Conservation (phyloP, 2,888 invertebrate species). For the Mythimna lalbum region DNA sequence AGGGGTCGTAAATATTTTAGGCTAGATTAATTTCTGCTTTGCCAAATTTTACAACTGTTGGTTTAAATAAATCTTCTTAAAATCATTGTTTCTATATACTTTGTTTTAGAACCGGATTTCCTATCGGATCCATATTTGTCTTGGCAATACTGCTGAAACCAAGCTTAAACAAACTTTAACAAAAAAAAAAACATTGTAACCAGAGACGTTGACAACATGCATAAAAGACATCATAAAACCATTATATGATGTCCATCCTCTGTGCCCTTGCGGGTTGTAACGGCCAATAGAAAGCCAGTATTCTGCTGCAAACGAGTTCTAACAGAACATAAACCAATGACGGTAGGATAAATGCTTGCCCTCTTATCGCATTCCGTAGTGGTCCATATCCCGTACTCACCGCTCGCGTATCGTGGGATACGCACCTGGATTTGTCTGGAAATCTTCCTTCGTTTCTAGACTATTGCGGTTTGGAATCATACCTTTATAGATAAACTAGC, state of each 20-base stretch:
- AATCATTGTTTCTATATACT: no score
- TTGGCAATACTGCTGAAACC: neutral
- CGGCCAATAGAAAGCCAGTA: slow-evolving; percentile 25
- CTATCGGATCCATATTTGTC: no score
- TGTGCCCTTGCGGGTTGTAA: slow-evolving; percentile 3
- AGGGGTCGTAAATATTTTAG: slow-evolving; percentile 15
- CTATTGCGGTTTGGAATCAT: neutral
- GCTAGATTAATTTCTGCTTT: neutral
- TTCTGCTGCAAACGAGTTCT: slow-evolving; percentile 20
- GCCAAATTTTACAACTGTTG: neutral
- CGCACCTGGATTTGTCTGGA: neutral
- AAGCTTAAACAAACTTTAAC: neutral
- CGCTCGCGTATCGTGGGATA: slow-evolving; percentile 8
- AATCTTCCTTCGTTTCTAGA: slow-evolving; percentile 1
- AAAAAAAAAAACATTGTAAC: neutral
- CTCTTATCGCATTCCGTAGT: slow-evolving; percentile 24
- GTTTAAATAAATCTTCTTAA: no score
- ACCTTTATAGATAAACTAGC: neutral
- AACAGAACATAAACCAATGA: slow-evolving; percentile 16
- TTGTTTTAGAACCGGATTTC: no score
- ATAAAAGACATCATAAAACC: slow-evolving; percentile 22
- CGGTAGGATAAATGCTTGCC: slow-evolving; percentile 7
- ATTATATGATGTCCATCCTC: slow-evolving; percentile 5
- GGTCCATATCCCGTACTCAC: slow-evolving; percentile 24
- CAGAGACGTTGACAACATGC: neutral